Base-by-base conservation (phyloP, 2,888 invertebrate genomes). In the Esperia sulphurella region DNA sequence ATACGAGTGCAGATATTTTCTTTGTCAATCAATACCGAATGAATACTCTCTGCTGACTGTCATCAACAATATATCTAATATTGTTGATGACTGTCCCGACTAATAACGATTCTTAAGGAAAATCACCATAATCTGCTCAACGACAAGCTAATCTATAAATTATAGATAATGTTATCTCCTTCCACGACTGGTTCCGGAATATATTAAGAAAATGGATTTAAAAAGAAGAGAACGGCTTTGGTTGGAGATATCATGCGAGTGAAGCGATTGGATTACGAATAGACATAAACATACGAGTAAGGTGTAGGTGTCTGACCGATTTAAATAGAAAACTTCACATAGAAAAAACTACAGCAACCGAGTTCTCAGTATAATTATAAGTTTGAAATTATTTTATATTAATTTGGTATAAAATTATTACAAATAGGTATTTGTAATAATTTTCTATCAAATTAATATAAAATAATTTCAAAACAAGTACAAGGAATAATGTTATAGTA, bases 81-180 rank as follows among this genome's bases (percentile, higher is more conserved):
- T 39, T 39, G 13, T 39, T 39, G 43, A 10, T n/a, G 41, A 43
- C 30, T 39, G 33, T 39, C 21, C 21, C 21, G 5, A 21, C 21
- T 21, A 43, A 48, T 43, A 48, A 40, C 31, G 31, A 29, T 28
- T 45, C 33, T 42, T 10, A 40, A 28, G 35, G 43, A 60, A 64
- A 68, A 66, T 66, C 62, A 68, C 65, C 68, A 63, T 68, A 64
- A 67, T 67, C 65, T 59, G 60, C 54, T 63, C 61, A 68, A 68
- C 65, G 55, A 58, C 61, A 55, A 59, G 57, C 57, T 69, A 66
- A 75, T 73, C 71, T 72, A 73, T 72, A 75, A 72, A 71, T 71
- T 68, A 70, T 61, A 67, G 69, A 71, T 68, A 47, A 70, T 63
- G 65, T 72, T 75, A 77, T 76, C 74, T 71, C 53, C 59, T 39